Percentiles rank a stretch among this genome's conserved stretches.
These are phyloP conservation scores for Drosophila mimica DNA, from an alignment of 2,888 invertebrate genomes.

Conservation along the genomic window DNA sequence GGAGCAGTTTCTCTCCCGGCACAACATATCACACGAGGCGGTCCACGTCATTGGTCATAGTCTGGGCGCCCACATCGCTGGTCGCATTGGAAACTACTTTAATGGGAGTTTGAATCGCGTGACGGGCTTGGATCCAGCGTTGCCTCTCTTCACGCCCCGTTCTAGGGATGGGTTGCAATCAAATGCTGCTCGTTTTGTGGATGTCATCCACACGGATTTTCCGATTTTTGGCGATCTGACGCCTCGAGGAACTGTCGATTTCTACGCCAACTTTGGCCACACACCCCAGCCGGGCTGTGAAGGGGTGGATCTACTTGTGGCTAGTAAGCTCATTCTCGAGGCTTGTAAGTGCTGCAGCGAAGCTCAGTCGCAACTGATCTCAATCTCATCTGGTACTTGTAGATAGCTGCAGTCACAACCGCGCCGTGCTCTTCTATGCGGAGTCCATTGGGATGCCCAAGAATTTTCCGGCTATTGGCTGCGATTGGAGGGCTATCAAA, in stretches of 20 bases:
- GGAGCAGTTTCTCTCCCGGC: conserved; percentile 66
- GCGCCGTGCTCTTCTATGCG: conserved; percentile 82
- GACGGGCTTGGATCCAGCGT: conserved; percentile 84
- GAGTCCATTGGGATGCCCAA: conserved; percentile 81
- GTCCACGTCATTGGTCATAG: conserved; percentile 84
- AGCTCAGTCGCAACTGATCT: neutral
- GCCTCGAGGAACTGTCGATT: conserved; percentile 82
- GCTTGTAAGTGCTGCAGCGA: conserved; percentile 67
- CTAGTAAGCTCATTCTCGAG: conserved; percentile 76
- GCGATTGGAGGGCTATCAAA: conserved; percentile 67
- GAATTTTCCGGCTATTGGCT: conserved; percentile 82
- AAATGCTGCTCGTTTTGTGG: conserved; percentile 82
- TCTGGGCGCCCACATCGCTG: conserved; percentile 83
- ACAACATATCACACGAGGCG: conserved; percentile 45
- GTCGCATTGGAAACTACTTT: conserved; percentile 80
- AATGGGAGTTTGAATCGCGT: conserved; percentile 82
- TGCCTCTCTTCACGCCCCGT: conserved; percentile 81
- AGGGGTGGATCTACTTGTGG: conserved; percentile 76
- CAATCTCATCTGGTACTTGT: neutral
- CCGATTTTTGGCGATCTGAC: conserved; percentile 82
- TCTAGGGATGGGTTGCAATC: conserved; percentile 76
- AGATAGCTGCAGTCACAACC: conserved; percentile 84
- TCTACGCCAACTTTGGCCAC: conserved; percentile 83
- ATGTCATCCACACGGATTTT: conserved; percentile 83
- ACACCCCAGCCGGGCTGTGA: conserved; percentile 83